Evolutionary conservation across 2,113 vertebrate species (phyloP).

Genomic region (Pholis gunnellus): DNA sequence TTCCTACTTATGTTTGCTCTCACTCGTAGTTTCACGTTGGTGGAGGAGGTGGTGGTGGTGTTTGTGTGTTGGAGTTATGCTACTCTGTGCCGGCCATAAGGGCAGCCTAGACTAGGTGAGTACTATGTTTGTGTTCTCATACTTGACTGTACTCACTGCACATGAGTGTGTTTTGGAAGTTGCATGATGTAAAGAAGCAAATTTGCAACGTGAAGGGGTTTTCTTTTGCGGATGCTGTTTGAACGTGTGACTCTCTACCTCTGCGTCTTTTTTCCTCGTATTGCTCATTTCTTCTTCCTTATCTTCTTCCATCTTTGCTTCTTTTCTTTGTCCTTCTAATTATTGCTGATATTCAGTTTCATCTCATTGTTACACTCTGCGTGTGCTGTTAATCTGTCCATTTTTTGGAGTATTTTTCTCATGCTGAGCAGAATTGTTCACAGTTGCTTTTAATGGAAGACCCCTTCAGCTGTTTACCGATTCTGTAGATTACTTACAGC

Average conservation of each 20-base stretch:
- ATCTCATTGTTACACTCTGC: conserved; percentile 15
- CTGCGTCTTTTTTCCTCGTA: neutral
- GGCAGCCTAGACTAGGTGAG: conserved; percentile 80
- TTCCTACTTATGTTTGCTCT: conserved; percentile 61
- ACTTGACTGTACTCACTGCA: conserved; percentile 28
- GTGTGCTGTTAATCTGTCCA: conserved; percentile 35
- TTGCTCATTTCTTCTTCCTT: neutral
- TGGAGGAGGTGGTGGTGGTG: conserved; percentile 38
- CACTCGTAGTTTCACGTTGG: conserved; percentile 56
- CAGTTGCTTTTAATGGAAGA: conserved; percentile 32
- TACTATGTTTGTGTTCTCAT: conserved; percentile 60
- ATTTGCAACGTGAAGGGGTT: neutral
- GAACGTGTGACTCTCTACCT: neutral
- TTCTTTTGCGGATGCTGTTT: conserved; percentile 16
- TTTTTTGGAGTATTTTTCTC: conserved; percentile 35
- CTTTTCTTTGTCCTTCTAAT: neutral
- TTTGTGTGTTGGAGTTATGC: conserved; percentile 73
- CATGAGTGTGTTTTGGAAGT: conserved; percentile 34
- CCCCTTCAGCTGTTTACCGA: conserved; percentile 42
- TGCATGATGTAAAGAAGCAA: conserved; percentile 18
- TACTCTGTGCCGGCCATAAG: conserved; percentile 68
- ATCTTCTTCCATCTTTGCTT: neutral
- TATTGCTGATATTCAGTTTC: conserved; percentile 28
- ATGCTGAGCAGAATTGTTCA: conserved; percentile 49
- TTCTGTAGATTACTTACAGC: conserved; percentile 42